Base-by-base conservation (phyloP, 1,140 invertebrate species). In the Nilaparvata lugens region DNA sequence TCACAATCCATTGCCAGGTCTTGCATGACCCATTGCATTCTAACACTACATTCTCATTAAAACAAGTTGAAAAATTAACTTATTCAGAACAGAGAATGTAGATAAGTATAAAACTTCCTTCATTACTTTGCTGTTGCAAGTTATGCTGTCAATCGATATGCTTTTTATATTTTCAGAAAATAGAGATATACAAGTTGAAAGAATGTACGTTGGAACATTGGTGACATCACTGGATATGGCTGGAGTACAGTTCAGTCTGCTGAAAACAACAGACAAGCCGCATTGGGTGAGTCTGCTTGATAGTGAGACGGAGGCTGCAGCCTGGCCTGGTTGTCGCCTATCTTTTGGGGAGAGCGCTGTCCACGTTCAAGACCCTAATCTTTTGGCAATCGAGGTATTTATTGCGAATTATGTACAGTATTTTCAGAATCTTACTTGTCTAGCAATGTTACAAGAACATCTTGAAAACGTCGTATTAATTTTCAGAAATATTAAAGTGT, bases 141-240 rank as follows among this genome's bases (percentile, higher is more conserved):
- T 28, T 28, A 4, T 28, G 9, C 28, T n/a, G n/a, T n/a, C 28
- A 3, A 35, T 35, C 2, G 13, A 6, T 4, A 11, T 35, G 31
- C 13, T 11, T 35, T 11, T 11, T 31, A 13, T 43, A 53, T 51
- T 68, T 71, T 59, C 66, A 86, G 83, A 72, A 63, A 71, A 66
- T n/a, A 75, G 75, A 66, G 71, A 76, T 4, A 76, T 89, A 2
- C 70, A 66, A 28, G 73, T 86, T 2, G 72, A 81, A 60, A 75
- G 89, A 55, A 74, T 85, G 4, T 91, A 85, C 71, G 78, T 78
- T 45, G 90, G 89, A 1, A 74, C 81, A 51, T 75, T 89, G 45
- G 86, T 92, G 78, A 90, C 89, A 2, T 92, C 89, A 0, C 74
- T 93, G 52, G 85, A 93, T 65, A 92, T 89, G 81, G 78, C 82